Evolutionary conservation across 2,113 vertebrate species (phyloP).

Genomic region (Sinocyclocheilus maitianheensis): DNA sequence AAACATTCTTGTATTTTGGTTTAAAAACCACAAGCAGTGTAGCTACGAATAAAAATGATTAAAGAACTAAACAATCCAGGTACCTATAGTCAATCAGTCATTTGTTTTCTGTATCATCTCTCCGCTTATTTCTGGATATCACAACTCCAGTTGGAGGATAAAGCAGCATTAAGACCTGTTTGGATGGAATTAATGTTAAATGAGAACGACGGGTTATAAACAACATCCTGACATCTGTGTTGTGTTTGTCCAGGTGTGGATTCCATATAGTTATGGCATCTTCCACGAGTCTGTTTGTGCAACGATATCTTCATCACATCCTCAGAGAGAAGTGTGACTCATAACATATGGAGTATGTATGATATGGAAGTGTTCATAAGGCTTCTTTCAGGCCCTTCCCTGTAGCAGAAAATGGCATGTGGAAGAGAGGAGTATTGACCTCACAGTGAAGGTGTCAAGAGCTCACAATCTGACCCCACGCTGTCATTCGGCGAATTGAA

Average conservation of each 20-base stretch:
- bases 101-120: background rate
- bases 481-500: slow-evolving; percentile 29
- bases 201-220: background rate
- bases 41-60: background rate
- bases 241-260: slow-evolving; percentile 9
- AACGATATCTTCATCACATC: background rate
- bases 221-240: background rate
- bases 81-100: background rate
- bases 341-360: background rate
- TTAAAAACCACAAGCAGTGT: background rate
- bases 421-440: slow-evolving; percentile 6
- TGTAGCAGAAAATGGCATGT: background rate
- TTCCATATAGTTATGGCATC: background rate
- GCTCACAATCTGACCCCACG: slow-evolving; percentile 20
- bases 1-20: background rate
- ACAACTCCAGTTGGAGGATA: slow-evolving; percentile 4
- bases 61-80: background rate
- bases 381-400: background rate
- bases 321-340: background rate
- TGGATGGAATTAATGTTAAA: background rate
- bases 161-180: background rate
- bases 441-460: slow-evolving; percentile 24
- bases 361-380: background rate
- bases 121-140: background rate
- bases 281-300: background rate